Base-by-base conservation (phyloP, 2,888 invertebrate species). In the Cheilosia soror region DNA sequence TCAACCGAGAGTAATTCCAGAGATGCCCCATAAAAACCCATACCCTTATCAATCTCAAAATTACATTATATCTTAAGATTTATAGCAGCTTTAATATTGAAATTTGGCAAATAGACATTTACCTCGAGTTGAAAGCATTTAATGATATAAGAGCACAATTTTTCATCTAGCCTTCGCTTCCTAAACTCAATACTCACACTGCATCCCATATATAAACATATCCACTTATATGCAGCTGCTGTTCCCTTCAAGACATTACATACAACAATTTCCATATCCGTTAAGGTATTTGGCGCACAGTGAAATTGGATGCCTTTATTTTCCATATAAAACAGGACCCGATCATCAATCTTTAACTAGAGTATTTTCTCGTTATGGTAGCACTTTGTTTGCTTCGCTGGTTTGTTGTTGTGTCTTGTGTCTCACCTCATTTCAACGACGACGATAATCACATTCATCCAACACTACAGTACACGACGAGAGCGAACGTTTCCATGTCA, bases 401-500 rank as follows among this genome's bases (percentile, higher is more conserved):
- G 44, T 60, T 78, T 53, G 40, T 42, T n/a, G n/a, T 51, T 51
- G 51, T 51, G 51, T 29, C 51, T 51, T 51, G 51, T 51, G 57
- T 85, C 76, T 76, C 76, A 80, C 85, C 71, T 85, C 76, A 76
- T 80, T 80, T 63, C 72, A 60, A 57, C 51, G 40, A 55, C 42
- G n/a, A 31, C 42, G 31, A 40, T 53, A 51, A 65, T 69, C 78
- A 71, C 75, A 79, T 49, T 51, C 69, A 79, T 63, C 72, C 57
- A 83, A 60, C 55, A 77, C 65, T 47, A 25, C 3, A 33, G 65
- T 53, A 33, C 9, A 33, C 53, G 76, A 71, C 66, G 80, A 85
- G 80, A 85, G 80, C 80, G 85, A 85, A 85, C 63, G 80, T 77
- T 80, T 81, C 47, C 76, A 68, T 76, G 85, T 76, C 81, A 85